phyloP scores from a whole-genome alignment of 2,113 vertebrate species.

The Octodon degus region DNA sequence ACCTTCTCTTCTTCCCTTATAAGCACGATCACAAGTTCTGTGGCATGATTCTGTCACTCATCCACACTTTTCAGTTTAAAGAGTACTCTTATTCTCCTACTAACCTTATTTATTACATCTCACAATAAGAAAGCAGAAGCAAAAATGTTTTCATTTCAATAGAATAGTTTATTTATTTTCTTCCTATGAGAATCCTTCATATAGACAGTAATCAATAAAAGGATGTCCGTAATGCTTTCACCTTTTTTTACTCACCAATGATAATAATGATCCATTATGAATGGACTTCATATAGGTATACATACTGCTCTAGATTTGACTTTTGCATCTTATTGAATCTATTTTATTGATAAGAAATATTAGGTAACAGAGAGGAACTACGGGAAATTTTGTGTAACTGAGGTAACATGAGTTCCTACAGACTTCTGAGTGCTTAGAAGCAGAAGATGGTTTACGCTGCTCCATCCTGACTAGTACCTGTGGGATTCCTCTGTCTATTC shows the following conservation, averaged over 20 bases:
- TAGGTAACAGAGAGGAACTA: not conserved
- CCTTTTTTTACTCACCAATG: not conserved
- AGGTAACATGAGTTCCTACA: not conserved
- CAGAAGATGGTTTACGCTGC: rapidly evolving
- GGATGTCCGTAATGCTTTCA: not conserved
- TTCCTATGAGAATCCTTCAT: not conserved
- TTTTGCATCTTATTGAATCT: not conserved
- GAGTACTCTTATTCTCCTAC: conserved; percentile 10
- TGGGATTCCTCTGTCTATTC: not conserved
- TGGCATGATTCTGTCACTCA: not conserved
- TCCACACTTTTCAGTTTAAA: not conserved
- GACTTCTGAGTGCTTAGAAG: not conserved
- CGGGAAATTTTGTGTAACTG: not conserved
- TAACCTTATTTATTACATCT: not conserved
- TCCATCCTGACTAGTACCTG: too few relatives aligned
- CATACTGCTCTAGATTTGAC: not conserved
- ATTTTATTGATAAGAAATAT: conserved; percentile 10
- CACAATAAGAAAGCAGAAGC: not conserved
- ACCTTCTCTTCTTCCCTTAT: not conserved
- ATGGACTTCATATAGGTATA: not conserved
- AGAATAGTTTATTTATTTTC: not conserved
- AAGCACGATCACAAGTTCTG: not conserved
- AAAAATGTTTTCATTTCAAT: conserved; percentile 41
- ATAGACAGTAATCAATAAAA: not conserved
- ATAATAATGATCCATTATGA: not conserved